Evolutionary conservation across 2,888 invertebrate genomes (phyloP).

Genomic region (Sphecodes monilicornis): DNA sequence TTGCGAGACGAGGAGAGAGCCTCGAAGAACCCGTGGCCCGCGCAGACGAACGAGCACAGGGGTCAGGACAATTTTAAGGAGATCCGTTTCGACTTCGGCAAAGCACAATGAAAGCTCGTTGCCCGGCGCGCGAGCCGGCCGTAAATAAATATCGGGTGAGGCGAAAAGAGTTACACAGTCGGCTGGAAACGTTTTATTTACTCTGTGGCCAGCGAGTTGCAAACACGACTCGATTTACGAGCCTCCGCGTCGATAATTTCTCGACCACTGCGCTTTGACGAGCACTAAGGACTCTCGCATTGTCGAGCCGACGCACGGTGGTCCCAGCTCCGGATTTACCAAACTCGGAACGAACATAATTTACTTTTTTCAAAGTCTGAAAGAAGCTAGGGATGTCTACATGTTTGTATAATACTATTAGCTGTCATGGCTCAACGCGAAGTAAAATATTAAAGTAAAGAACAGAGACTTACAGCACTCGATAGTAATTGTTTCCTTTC

Average conservation of each 20-base stretch:
- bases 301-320: not conserved
- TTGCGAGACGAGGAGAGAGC: constrained; percentile 42
- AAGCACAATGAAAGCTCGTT: constrained; percentile 11
- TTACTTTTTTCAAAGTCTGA: not conserved
- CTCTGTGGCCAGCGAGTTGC: constrained; percentile 56
- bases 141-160: constrained; percentile 67
- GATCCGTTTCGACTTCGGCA: constrained; percentile 30
- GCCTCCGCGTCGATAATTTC: constrained; percentile 43
- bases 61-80: constrained; percentile 61
- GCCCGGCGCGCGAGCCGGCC: constrained; percentile 18
- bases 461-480: too few species aligned
- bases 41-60: constrained; percentile 44
- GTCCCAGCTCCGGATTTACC: not conserved
- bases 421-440: not conserved
- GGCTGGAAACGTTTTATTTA: constrained; percentile 66
- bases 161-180: constrained; percentile 56
- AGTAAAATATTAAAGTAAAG: not conserved
- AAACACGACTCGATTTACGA: constrained; percentile 65
- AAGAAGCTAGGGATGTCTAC: not conserved
- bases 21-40: constrained; percentile 24
- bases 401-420: not conserved
- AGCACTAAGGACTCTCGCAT: not conserved
- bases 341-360: not conserved
- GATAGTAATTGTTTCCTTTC: too few species aligned
- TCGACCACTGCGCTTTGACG: constrained; percentile 14